Evolutionary conservation across 2,797 vertebrate genomes (phyloP).

Genomic region (Hippoglossus hippoglossus): DNA sequence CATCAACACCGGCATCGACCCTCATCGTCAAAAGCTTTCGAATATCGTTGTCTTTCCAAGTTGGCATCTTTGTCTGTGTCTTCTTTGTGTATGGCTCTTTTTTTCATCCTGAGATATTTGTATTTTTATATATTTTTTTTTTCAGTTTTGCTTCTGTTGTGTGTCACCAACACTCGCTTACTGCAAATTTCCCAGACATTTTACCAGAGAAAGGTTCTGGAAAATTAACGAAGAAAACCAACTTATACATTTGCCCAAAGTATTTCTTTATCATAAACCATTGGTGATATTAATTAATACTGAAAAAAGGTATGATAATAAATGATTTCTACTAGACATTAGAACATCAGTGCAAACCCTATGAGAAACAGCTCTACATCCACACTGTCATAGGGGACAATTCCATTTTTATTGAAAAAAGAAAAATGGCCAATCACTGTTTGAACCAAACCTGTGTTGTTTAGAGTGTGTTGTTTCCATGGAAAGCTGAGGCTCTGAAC

Average conservation of each 20-base stretch:
- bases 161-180: too few relatives aligned
- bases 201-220: background rate
- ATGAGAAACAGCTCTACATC: background rate
- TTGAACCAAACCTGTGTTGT: conserved; percentile 8
- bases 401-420: background rate
- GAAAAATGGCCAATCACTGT: background rate
- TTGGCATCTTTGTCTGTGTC: too few relatives aligned
- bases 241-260: background rate
- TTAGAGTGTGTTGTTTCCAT: background rate
- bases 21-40: too few relatives aligned
- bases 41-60: too few relatives aligned
- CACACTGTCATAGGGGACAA: background rate
- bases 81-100: too few relatives aligned
- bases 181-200: too few relatives aligned
- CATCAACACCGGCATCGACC: too few relatives aligned
- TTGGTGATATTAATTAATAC: background rate
- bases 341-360: background rate
- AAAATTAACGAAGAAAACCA: background rate
- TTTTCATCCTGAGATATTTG: too few relatives aligned
- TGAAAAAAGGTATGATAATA: too few relatives aligned
- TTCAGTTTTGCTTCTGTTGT: too few relatives aligned
- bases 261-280: background rate
- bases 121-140: too few relatives aligned
- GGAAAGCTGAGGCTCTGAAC: too few relatives aligned
- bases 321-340: background rate